A percentile compares a stretch with the other conserved stretches of the same genome.
phyloP scores from a whole-genome alignment of 2,113 vertebrate genomes.

The Cathartes aura region DNA sequence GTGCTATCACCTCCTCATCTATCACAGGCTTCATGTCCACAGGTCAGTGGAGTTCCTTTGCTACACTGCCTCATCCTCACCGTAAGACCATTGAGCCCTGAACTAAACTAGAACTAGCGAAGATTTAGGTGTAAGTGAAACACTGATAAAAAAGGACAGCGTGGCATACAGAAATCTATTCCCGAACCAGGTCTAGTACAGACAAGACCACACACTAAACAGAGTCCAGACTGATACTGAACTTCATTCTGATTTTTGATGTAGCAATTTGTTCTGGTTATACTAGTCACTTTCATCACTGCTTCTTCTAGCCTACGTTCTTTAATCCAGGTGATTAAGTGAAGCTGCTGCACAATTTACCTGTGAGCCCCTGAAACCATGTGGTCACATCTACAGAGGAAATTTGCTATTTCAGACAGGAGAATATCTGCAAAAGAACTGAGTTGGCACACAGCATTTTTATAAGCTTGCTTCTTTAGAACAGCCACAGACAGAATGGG shows the following conservation, averaged over 20 bases:
- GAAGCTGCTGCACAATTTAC: not conserved
- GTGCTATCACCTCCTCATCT: not conserved
- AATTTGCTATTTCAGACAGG: not conserved
- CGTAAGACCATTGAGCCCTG: not conserved
- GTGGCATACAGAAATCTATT: not conserved
- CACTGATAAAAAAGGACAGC: fast-evolving
- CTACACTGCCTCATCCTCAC: not conserved
- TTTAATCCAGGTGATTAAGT: not conserved
- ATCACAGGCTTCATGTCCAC: not conserved
- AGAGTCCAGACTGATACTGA: not conserved
- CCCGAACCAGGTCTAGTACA: not conserved
- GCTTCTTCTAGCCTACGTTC: not conserved
- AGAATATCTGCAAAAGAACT: not conserved
- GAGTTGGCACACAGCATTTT: not conserved
- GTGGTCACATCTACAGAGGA: not conserved
- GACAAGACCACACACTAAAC: not conserved
- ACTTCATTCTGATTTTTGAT: not conserved
- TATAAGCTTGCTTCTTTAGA: not conserved
- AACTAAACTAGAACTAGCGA: not conserved
- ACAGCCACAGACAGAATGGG: not conserved
- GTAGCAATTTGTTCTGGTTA: not conserved
- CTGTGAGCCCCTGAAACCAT: not conserved
- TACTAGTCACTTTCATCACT: not conserved
- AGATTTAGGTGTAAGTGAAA: not conserved
- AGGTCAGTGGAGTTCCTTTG: not conserved